phyloP scores from a whole-genome alignment of 2,888 invertebrate genomes.

The Shargacucullia verbasci region DNA sequence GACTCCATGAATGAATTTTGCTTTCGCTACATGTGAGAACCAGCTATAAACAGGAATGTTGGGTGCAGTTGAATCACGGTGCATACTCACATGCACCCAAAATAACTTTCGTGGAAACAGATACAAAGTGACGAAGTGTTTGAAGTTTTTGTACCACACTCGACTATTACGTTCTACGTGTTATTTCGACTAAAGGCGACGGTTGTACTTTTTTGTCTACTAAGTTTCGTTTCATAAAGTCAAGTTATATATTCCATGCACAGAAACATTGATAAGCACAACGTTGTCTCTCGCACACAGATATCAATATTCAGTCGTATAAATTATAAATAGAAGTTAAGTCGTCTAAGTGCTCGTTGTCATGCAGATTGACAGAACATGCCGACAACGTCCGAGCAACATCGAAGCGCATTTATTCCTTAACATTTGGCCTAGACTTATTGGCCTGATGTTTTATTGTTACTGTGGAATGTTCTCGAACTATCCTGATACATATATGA shows the following conservation, averaged over 20 bases:
- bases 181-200: conserved; percentile 9
- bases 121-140: conserved; percentile 29
- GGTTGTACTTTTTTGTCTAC: conserved; percentile 15
- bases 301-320: conserved; percentile 18
- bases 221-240: conserved; percentile 32
- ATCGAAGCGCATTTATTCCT: conserved; percentile 60
- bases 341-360: conserved; percentile 70
- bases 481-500: conserved; percentile 16
- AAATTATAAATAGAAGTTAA: conserved; percentile 21
- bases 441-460: conserved; percentile 5
- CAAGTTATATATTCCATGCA: conserved; percentile 59
- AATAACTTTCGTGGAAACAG: conserved; percentile 38
- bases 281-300: conserved; percentile 28
- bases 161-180: conserved; percentile 25
- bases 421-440: conserved; percentile 51
- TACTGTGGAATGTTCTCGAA: conserved; percentile 24
- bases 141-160: conserved; percentile 22
- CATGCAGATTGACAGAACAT: conserved; percentile 81
- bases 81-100: conserved; percentile 57
- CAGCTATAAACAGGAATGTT: conserved; percentile 48
- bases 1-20: conserved; percentile 85
- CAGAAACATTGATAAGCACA: conserved; percentile 58
- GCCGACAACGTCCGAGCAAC: conserved; percentile 80
- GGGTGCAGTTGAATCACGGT: conserved; percentile 55
- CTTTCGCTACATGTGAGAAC: conserved; percentile 58